Evolutionary conservation across 2,113 vertebrate genomes (phyloP), one percentile per base, ranked within the genome.

Genomic region (Datnioides undecimradiatus): DNA sequence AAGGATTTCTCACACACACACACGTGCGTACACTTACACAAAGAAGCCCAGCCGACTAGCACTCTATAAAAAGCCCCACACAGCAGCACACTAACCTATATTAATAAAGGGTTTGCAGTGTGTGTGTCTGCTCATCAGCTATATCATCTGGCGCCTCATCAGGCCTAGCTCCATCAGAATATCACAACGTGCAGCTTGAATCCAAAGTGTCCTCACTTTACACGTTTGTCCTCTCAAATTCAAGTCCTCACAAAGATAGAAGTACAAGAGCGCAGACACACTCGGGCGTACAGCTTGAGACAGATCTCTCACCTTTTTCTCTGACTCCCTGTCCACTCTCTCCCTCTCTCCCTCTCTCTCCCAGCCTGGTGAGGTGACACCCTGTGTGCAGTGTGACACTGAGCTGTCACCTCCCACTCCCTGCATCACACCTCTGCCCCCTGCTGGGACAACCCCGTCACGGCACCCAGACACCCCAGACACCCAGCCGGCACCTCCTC

Each of bases 391-490:
- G 88, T 90, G 89, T 91, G 89, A 92, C 92, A 91, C 83, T 29
- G 81, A 89, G 83, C 88, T 83, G 86, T 90, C 92, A 92, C 91
- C 87, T 94, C 91, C 91, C 88, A 93, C 93, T 89, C 90, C 79
- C 76, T 67, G 79, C 90, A 90, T 92, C 87, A 80, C 92, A 90
- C 93, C 88, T 91, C 90, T 93, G 93, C 92, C 93, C 92, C 92
- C 93, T 93, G 86, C 90, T 92, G 93, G 92, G 82, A 67, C 71
- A 68, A 78, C 59, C 64, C 48, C 7, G 58, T 87, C 88, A 91
- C 34, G 14, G 67, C 93, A 92, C 80, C 85, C 81, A 70, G 83
- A 80, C 87, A 71, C 76, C n/a, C 74, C 79, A 73, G 58, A 78
- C 86, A 74, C 74, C 74, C 79, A 69, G 62, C 79, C 72, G 27